Conservation (phyloP, 2,888 invertebrate genomes). For the Napeogenes inachia region DNA sequence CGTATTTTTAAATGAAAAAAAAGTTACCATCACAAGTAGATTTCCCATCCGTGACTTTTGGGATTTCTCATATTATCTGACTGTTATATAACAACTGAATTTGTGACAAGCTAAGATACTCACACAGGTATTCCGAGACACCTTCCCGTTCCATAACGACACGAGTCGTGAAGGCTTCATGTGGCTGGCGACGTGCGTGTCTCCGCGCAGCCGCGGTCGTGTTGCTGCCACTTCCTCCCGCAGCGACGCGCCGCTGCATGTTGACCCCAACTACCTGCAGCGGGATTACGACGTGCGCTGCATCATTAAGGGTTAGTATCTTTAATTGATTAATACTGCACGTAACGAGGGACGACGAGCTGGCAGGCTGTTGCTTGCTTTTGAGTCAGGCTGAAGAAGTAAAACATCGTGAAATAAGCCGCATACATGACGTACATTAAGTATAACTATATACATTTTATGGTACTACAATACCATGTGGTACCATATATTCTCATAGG, state of each 20-base stretch:
- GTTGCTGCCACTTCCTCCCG: slow-evolving; percentile 77
- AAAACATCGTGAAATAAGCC: no score
- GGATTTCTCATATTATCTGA: no score
- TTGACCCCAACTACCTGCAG: slow-evolving; percentile 86
- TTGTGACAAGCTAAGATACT: no score
- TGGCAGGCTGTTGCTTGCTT: background rate
- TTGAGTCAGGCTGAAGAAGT: background rate
- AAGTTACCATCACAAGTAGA: no score
- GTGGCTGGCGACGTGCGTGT: slow-evolving; percentile 80
- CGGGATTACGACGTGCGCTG: slow-evolving; percentile 79
- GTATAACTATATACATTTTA: no score
- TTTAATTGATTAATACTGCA: background rate
- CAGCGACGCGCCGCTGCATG: slow-evolving; percentile 79
- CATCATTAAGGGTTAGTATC: slow-evolving; percentile 73
- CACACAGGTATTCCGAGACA: slow-evolving; percentile 79
- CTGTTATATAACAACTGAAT: no score
- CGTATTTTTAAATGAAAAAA: no score
- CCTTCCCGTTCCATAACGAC: slow-evolving; percentile 82
- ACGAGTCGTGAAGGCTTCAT: slow-evolving; percentile 82
- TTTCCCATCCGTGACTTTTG: no score
- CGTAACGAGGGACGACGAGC: background rate
- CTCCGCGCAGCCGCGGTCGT: slow-evolving; percentile 84
- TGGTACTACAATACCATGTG: no score
- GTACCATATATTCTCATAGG: no score
- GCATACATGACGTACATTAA: no score